Percentiles rank a stretch among this genome's conserved stretches.
phyloP scores from a whole-genome alignment of 2,888 invertebrate species.

The Lasioglossum calceatum region DNA sequence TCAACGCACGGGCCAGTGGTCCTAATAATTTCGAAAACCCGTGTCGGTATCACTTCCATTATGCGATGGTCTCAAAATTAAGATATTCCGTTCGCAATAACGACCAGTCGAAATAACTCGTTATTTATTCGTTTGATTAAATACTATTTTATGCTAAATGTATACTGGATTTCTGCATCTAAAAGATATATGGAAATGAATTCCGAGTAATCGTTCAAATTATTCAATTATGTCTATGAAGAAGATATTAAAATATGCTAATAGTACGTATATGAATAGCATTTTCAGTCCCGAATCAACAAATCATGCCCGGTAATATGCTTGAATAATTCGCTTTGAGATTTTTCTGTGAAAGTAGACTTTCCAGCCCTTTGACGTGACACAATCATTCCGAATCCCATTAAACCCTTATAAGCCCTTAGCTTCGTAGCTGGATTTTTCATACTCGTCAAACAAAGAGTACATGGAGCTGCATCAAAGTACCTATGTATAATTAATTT shows the following conservation, averaged over 20 bases:
- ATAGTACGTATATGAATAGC: not conserved
- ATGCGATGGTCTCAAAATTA: not conserved
- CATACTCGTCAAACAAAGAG: not conserved
- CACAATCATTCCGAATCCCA: not conserved
- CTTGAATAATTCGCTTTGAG: not conserved
- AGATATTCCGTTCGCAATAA: not conserved
- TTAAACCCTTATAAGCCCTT: not conserved
- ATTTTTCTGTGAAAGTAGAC: not conserved
- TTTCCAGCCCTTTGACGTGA: not conserved
- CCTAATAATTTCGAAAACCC: not conserved
- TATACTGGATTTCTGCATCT: not conserved
- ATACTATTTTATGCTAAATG: not conserved
- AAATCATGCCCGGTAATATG: not conserved
- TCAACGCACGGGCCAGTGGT: not conserved
- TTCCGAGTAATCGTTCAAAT: not conserved
- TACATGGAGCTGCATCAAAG: not conserved
- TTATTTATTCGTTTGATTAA: constrained; percentile 7
- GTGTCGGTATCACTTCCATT: not conserved
- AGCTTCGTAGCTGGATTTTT: not conserved
- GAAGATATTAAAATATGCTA: not conserved
- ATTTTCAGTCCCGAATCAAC: not conserved
- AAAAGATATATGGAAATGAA: not conserved
- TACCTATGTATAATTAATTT: not conserved
- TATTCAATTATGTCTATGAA: not conserved
- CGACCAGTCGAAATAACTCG: not conserved